Base-by-base conservation (phyloP, 2,113 vertebrate genomes). In the Atlantisia rogersi region DNA sequence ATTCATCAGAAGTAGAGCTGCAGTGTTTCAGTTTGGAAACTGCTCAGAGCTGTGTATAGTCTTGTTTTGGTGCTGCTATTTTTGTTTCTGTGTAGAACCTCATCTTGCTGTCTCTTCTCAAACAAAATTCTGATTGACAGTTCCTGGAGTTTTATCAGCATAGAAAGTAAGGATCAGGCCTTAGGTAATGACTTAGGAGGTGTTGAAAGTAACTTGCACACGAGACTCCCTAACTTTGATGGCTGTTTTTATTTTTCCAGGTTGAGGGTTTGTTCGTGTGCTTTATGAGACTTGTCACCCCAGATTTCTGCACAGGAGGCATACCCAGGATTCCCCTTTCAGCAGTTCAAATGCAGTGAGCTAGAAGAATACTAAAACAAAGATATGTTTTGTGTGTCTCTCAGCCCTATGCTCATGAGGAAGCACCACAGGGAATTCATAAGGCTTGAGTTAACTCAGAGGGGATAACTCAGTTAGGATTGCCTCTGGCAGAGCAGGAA, bases 401-500 rank as follows among this genome's bases (percentile, higher is more conserved):
- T 80, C 15, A 88, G 82, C 71, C 0, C 4, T 31, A 75, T 0
- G 0, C 52, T 94, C 84, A 63, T n/a, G 76, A 86, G 86, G 82
- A 94, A 92, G 82, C 68, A 67, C 71, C 4, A 3, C 62, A 56
- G 88, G 88, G 82, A 90, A 81, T 86, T 88, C 53, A 2, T 60
- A 63, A 83, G 69, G 24, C 35, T 64, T 12, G 76, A 92, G 69
- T 96, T 93, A 81, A 88, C 86, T 96, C 82, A 15, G 76, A 86
- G 82, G 77, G 86, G 60, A 75, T 92, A 71, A 93, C 65, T 93
- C 56, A 39, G 74, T 59, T 73, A 83, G 63, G 78, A 59, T 40
- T 94, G 82, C 86, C 86, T 92, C 64, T 90, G 94, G 94, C 92
- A 88, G 64, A 71, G 44, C 69, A 94, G 73, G 60, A 93, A 62